phyloP scores from a whole-genome alignment of 2,797 vertebrate species.

The Ciconia nigra region DNA sequence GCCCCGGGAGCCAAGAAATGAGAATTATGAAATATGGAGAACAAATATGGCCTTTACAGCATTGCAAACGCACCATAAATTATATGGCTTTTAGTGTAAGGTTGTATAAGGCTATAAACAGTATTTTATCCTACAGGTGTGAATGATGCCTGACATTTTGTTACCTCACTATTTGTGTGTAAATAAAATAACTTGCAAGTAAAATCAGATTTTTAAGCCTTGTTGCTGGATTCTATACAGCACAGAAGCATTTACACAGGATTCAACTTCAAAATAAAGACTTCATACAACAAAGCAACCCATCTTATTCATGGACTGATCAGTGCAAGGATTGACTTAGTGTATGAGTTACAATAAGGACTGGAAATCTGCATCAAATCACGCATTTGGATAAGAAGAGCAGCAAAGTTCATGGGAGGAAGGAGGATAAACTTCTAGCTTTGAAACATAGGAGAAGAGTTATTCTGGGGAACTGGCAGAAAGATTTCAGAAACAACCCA shows the following conservation, averaged over 20 bases:
- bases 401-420: neutral
- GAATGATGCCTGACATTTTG: slow-evolving; percentile 24
- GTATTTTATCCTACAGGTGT: slow-evolving; percentile 33
- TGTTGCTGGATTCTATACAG: neutral
- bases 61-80: slow-evolving; percentile 40
- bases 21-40: slow-evolving; percentile 49
- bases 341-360: neutral
- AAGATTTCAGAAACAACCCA: neutral
- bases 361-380: neutral
- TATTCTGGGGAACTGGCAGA: neutral
- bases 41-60: slow-evolving; percentile 45
- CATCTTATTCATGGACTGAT: neutral
- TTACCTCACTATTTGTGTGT: neutral
- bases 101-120: slow-evolving; percentile 34
- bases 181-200: slow-evolving; percentile 36
- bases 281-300: neutral
- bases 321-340: neutral
- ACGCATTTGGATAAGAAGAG: neutral
- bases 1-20: slow-evolving; percentile 1
- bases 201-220: neutral
- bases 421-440: neutral
- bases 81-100: slow-evolving; percentile 30
- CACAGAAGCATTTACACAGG: neutral
- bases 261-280: neutral
- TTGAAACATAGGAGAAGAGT: neutral